Conservation (phyloP, 1,140 invertebrate genomes). For the Anthonomus grandis region DNA sequence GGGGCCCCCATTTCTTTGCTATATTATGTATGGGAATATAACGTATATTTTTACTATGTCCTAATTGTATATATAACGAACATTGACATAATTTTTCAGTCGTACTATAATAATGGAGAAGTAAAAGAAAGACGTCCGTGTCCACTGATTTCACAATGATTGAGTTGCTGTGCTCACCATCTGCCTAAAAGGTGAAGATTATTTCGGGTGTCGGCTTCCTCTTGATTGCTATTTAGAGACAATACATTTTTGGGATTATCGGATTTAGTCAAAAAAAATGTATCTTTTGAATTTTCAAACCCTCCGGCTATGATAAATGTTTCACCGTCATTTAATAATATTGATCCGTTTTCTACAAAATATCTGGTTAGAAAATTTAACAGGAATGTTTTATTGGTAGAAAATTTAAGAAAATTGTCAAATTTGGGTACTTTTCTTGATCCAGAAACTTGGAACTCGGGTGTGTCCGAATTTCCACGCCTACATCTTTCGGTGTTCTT, state of each 20-base stretch:
- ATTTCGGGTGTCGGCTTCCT: not conserved
- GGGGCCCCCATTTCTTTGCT: not conserved
- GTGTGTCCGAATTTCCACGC: not conserved
- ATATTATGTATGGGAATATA: not conserved
- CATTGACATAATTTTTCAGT: too few relatives aligned
- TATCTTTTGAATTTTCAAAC: too few relatives aligned
- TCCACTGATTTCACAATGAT: too few relatives aligned
- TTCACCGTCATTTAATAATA: not conserved
- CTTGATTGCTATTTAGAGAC: not conserved
- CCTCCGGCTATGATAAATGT: too few relatives aligned
- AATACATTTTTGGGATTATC: too few relatives aligned
- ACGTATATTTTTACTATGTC: too few relatives aligned
- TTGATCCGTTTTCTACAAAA: not conserved
- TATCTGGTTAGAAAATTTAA: not conserved
- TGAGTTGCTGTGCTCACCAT: too few relatives aligned
- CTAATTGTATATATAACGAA: too few relatives aligned
- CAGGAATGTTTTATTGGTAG: not conserved
- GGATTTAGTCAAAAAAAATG: too few relatives aligned
- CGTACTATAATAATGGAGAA: too few relatives aligned
- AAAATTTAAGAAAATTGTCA: not conserved
- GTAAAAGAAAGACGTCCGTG: too few relatives aligned
- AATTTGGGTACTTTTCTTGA: slow-evolving; percentile 3
- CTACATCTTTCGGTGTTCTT: not conserved
- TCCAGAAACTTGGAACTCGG: not conserved
- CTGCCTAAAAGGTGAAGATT: not conserved